These are phyloP conservation scores for Rhynchophorus ferrugineus DNA, from an alignment of 1,140 invertebrate genomes.

Conservation along the genomic window DNA sequence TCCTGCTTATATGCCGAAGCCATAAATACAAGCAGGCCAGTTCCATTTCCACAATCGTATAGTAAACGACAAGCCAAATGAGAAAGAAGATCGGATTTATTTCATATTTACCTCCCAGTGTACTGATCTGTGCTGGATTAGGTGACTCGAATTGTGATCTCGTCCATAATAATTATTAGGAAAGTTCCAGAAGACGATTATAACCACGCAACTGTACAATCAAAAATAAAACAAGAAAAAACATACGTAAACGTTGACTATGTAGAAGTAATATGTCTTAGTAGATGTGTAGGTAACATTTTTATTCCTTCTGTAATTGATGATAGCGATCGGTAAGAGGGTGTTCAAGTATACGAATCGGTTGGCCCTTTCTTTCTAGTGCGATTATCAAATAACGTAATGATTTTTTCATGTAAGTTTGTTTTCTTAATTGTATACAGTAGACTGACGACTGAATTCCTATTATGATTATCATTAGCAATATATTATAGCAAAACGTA, in stretches of 20 bases:
- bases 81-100: background rate
- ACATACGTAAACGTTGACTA: background rate
- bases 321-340: background rate
- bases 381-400: background rate
- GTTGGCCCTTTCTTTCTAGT: no score
- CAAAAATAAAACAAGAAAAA: background rate
- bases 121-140: background rate
- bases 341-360: no score
- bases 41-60: background rate
- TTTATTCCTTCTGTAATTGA: background rate
- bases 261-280: background rate
- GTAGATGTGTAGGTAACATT: background rate
- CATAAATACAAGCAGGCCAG: slow-evolving; percentile 9
- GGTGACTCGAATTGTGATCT: background rate
- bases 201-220: background rate
- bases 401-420: background rate
- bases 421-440: background rate
- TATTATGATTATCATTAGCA: background rate
- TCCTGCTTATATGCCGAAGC: slow-evolving; percentile 40
- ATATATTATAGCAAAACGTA: background rate
- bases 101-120: background rate
- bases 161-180: background rate
- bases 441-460: background rate
- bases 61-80: slow-evolving; percentile 1
- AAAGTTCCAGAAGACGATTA: background rate